Evolutionary conservation across 2,888 invertebrate genomes (phyloP), one percentile per base, ranked within the genome.

Genomic region (Drosophila flavopinicola): DNA sequence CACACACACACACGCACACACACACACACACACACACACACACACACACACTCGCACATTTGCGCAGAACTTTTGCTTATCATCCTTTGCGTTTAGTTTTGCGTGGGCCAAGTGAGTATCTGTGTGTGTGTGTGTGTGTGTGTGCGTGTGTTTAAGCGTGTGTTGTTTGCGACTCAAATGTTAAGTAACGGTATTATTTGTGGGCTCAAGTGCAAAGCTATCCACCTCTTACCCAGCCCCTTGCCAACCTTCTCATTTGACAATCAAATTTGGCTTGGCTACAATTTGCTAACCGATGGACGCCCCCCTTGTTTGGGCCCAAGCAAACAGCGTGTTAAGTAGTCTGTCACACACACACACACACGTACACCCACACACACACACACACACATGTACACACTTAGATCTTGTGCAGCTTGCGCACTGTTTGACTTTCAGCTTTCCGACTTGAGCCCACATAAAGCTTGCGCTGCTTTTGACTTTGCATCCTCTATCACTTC

Each of bases 121-220:
- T 32, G 37, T 49, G 24, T 52, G 9, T 45, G 9, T 44, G 32
- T 38, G 15, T 30, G 38, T 35, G 5, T 29, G 23, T 41, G 52
- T 32, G 11, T 49, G 23, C 39, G 11, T 44, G 29, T 49, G 11
- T 58, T n/a, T n/a, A n/a, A n/a, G n/a, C n/a, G 15, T 29, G 33
- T 52, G 10, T 53, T 73, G 61, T 66, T 71, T 84, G 77, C 70
- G 60, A 48, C 77, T 74, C 77, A 79, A 86, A 84, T 77, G 77
- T 77, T 86, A 86, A 84, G 85, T 86, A 77, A 77, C 66, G 68
- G 80, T 72, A 86, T 86, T 80, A 77, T 84, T 77, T 71, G 71
- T 64, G 38, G 63, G 65, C 80, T 68, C 67, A 77, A 78, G 73
- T 78, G 65, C 47, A 49, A 42, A 42, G 41, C 33, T 45, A 41